Conservation (phyloP, 2,888 invertebrate species). For the Caenorhabditis imperialis region DNA sequence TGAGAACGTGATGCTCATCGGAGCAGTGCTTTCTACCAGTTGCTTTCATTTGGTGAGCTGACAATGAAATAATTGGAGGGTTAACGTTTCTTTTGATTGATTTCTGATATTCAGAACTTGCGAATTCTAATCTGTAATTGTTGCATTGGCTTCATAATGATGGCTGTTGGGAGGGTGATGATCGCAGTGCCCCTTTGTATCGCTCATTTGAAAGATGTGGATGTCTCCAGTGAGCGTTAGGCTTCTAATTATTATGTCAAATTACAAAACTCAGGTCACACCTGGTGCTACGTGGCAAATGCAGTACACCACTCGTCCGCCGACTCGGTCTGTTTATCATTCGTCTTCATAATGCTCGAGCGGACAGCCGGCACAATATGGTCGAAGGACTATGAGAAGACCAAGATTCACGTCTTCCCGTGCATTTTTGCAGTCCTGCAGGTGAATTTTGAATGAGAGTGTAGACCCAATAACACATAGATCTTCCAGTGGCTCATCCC, state of each 20-base stretch:
- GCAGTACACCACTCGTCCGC: conserved; percentile 43
- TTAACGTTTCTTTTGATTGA: not conserved
- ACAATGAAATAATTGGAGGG: not conserved
- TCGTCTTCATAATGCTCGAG: conserved; percentile 50
- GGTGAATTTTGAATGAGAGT: not conserved
- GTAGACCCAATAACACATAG: not conserved
- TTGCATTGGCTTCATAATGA: conserved; percentile 42
- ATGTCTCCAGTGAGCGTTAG: conserved; percentile 35
- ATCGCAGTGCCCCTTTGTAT: conserved; percentile 41
- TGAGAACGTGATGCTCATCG: conserved; percentile 25
- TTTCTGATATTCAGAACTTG: conserved; percentile 27
- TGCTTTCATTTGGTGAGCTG: conserved; percentile 39
- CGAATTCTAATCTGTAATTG: conserved; percentile 43
- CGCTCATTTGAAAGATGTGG: conserved; percentile 31
- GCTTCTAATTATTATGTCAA: not conserved
- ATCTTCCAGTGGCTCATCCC: conserved; percentile 44
- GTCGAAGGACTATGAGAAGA: conserved; percentile 46
- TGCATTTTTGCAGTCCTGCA: conserved; percentile 39
- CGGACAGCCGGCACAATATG: conserved; percentile 42
- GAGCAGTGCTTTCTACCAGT: conserved; percentile 37
- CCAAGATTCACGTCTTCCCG: conserved; percentile 32
- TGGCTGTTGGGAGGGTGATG: conserved; percentile 36
- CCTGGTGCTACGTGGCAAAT: conserved; percentile 42
- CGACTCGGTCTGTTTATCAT: conserved; percentile 41
- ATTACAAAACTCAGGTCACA: conserved; percentile 26